Evolutionary conservation across 2,888 invertebrate genomes (phyloP), one percentile per base, ranked within the genome.

Genomic region (Noctuana brunneofusca): DNA sequence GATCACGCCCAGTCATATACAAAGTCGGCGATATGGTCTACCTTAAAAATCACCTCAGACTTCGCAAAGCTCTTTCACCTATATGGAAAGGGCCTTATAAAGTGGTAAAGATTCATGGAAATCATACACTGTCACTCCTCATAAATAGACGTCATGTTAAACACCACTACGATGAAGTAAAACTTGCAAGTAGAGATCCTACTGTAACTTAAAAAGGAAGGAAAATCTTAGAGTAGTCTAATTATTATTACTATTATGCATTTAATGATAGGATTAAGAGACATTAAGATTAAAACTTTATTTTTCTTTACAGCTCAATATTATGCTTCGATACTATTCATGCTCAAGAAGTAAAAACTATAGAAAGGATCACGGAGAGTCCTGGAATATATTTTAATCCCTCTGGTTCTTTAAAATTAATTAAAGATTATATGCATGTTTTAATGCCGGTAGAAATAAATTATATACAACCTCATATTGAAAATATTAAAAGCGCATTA

Each of bases 41-140:
- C n/a, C n/a, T n/a, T n/a, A n/a, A n/a, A n/a, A n/a, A n/a, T n/a
- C n/a, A n/a, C n/a, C n/a, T n/a, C n/a, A n/a, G n/a, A n/a, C n/a
- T n/a, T n/a, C n/a, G n/a, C n/a, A n/a, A n/a, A n/a, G n/a, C n/a
- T n/a, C n/a, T n/a, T n/a, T n/a, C n/a, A n/a, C 71, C 71, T 1
- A 16, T 69, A 2, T 72, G 72, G 72, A 73, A 72, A 66, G 74
- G 71, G 0, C 71, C 71, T 3, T 73, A 68, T 43, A 72, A 71
- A 55, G 58, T 74, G 0, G 57, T 73, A 0, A 71, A 72, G 60
- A 43, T 75, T 5, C 62, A 71, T 52, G 66, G 68, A 11, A 72
- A 69, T 1, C 64, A 73, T 24, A 69, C 68, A 0, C n/a, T 70
- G 1, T 52, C 70, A 0, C 18, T 73, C 8, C 48, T 71, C 6